Evolutionary conservation across 1,140 invertebrate species (phyloP), one percentile per base, ranked within the genome.

Genomic region (Stegodyphus dumicola): DNA sequence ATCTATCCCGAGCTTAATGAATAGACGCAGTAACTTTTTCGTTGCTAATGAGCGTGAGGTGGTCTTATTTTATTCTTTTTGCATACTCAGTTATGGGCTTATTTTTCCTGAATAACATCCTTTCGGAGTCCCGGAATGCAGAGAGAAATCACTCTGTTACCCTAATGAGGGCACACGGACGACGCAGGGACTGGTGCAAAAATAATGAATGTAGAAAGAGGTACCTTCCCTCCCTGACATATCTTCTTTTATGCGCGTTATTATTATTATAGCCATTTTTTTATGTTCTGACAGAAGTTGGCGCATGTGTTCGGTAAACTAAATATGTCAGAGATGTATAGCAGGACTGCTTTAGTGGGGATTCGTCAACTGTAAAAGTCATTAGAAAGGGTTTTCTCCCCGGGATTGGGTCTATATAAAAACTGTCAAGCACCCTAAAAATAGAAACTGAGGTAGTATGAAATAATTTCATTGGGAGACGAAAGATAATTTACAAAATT

Each of bases 101-200:
- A 83, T 83, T 83, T 83, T 83, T 83, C 80, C 70, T 75, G 80
- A 74, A 75, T 83, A 83, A 83, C 80, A 75, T 73, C 80, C 77
- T 71, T 49, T 66, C 71, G 17, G 13, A 53, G 10, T 9, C 7
- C n/a, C 13, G 10, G 56, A 33, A 33, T 33, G 33, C 33, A 33
- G 80, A 75, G 64, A 75, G 52, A 66, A 83, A 75, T 83, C 80
- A 83, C 80, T 83, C 56, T 83, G 70, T 75, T 75, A 75, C 18
- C 52, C 80, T 83, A 83, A 83, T 83, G 80, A 83, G 80, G 60
- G 71, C 51, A 73, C 48, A 15, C 11, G 33, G 56, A 48, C 67
- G 78, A 81, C 78, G 73, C 18, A 15, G 69, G 80, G 64, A 74
- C 51, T 66, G 79, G 67, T n/a, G 70, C 53, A 52, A 71, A 83